phyloP scores from a whole-genome alignment of 2,113 vertebrate species.

The western clawed frog (Xenopus tropicalis) region UCB_Xtro_10.0 CM004447.2:46561501-46562000 shows the following conservation, averaged over 20 bases:
- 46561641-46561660: conserved; percentile 12
- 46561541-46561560: conserved; percentile 17
- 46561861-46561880: too few relatives aligned
- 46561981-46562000: too few relatives aligned
- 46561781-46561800: too few relatives aligned
- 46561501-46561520: conserved; percentile 16
- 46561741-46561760: background rate
- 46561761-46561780: too few relatives aligned
- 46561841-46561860: background rate
- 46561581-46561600: conserved; percentile 22
- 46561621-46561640: conserved; percentile 15
- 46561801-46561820: too few relatives aligned
- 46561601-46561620: conserved; percentile 20
- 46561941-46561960: too few relatives aligned
- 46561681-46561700: background rate
- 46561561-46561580: conserved; percentile 7
- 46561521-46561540: conserved; percentile 23
- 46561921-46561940: too few relatives aligned
- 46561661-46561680: conserved; percentile 4
- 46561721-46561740: background rate
- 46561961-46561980: too few relatives aligned
- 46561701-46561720: background rate
- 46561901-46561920: too few relatives aligned
- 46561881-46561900: too few relatives aligned
- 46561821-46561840: too few relatives aligned